These are phyloP conservation scores for Petroica traversi DNA, from an alignment of 2,113 vertebrate species.

Conservation along the genomic window DNA sequence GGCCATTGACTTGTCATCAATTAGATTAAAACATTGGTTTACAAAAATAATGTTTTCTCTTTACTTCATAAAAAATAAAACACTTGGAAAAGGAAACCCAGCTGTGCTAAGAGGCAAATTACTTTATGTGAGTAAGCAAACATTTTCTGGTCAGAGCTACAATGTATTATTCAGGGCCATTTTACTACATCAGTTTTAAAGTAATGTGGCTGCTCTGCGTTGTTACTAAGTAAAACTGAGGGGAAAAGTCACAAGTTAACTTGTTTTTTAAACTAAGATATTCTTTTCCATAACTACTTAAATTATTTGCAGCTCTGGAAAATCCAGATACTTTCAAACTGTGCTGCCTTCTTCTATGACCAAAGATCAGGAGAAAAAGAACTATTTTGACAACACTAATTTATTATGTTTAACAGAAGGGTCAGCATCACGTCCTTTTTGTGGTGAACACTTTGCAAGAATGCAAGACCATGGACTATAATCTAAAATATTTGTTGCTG, in stretches of 20 bases:
- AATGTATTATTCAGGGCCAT: conserved; percentile 92
- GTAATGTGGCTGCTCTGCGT: conserved; percentile 73
- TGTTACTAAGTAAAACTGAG: conserved; percentile 70
- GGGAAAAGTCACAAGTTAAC: conserved; percentile 28
- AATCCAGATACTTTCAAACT: not conserved
- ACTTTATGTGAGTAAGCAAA: conserved; percentile 92
- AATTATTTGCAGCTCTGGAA: not conserved
- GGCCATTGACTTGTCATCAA: conserved; percentile 85
- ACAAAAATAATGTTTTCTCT: conserved; percentile 85
- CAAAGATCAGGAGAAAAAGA: not conserved
- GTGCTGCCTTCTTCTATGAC: not conserved
- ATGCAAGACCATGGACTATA: not conserved
- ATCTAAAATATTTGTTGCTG: not conserved
- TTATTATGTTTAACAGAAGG: not conserved
- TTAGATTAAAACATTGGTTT: conserved; percentile 89
- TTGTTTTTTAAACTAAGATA: not conserved
- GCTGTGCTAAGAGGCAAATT: conserved; percentile 91
- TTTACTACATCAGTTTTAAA: conserved; percentile 85
- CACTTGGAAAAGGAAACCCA: conserved; percentile 87
- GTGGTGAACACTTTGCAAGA: not conserved
- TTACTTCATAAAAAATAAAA: conserved; percentile 96
- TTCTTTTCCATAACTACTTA: not conserved
- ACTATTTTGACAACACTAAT: not conserved
- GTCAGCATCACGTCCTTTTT: not conserved
- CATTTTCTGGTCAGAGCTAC: conserved; percentile 86